Conservation (phyloP, 2,888 invertebrate species). For the Drosophila leonis region DNA sequence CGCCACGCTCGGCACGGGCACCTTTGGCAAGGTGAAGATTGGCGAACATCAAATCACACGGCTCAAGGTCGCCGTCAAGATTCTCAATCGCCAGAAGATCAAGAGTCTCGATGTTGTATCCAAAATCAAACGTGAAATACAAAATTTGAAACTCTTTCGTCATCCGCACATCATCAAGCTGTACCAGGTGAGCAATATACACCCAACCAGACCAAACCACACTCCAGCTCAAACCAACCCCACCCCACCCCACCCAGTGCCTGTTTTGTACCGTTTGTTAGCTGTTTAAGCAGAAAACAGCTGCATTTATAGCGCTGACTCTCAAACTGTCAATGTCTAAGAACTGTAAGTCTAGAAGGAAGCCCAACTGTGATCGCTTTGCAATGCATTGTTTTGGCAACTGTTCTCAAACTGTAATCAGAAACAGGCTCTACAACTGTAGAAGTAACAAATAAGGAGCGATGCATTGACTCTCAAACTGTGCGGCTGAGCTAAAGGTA, state of each 20-base stretch:
- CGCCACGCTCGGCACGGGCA: slow-evolving; percentile 95
- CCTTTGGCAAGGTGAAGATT: slow-evolving; percentile 99
- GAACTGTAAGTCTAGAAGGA: too few relatives aligned
- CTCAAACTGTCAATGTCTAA: too few relatives aligned
- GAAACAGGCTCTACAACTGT: too few relatives aligned
- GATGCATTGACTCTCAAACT: too few relatives aligned
- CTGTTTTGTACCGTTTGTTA: not conserved
- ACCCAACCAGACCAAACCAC: too few relatives aligned
- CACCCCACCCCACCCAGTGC: not conserved
- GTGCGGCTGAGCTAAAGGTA: too few relatives aligned
- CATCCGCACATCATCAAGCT: slow-evolving; percentile 99
- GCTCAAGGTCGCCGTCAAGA: slow-evolving; percentile 99
- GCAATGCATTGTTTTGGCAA: too few relatives aligned
- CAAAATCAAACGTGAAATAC: slow-evolving; percentile 99
- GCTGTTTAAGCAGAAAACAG: not conserved
- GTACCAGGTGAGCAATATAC: slow-evolving; percentile 88
- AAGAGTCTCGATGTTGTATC: slow-evolving; percentile 99
- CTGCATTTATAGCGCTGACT: too few relatives aligned
- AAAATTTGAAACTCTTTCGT: slow-evolving; percentile 99
- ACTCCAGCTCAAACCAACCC: too few relatives aligned
- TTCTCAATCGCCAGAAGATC: slow-evolving; percentile 98
- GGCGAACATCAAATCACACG: slow-evolving; percentile 99
- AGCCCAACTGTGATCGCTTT: too few relatives aligned
- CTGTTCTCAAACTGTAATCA: not conserved
- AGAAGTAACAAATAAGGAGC: too few relatives aligned